Percentiles rank a stretch among this genome's conserved stretches.
Conservation (phyloP, 2,113 vertebrate genomes). For the Stigmatopora nigra region DNA sequence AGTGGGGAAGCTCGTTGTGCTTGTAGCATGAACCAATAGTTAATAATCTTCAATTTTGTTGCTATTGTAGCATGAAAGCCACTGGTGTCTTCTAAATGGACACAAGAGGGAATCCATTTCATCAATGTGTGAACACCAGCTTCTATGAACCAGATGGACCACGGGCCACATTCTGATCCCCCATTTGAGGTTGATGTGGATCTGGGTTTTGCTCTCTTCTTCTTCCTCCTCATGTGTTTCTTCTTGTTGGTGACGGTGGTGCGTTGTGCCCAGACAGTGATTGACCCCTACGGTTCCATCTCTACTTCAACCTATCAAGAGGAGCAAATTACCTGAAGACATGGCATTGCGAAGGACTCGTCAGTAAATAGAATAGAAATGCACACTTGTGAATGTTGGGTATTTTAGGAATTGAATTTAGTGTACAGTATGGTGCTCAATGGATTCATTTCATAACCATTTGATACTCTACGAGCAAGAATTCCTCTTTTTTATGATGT, state of each 20-base stretch:
- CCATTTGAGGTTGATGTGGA: slow-evolving; percentile 71
- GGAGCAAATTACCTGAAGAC: slow-evolving; percentile 69
- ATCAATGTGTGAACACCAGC: not conserved
- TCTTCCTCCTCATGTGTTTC: slow-evolving; percentile 69
- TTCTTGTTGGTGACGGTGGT: slow-evolving; percentile 71
- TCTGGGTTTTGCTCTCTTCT: slow-evolving; percentile 74
- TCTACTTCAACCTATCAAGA: slow-evolving; percentile 76
- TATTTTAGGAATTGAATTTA: not conserved
- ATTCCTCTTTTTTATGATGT: too few species aligned
- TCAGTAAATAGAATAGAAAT: not conserved
- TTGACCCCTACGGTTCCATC: slow-evolving; percentile 74
- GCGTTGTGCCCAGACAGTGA: slow-evolving; percentile 72
- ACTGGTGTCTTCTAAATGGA: slow-evolving; percentile 8
- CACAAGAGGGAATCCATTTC: not conserved
- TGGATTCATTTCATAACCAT: not conserved
- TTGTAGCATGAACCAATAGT: not conserved
- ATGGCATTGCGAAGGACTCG: not conserved
- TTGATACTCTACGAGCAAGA: too few species aligned
- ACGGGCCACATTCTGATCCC: not conserved
- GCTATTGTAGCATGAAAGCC: slow-evolving; percentile 4
- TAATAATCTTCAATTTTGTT: slow-evolving; percentile 2
- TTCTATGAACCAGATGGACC: slow-evolving; percentile 54
- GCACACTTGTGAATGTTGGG: not conserved
- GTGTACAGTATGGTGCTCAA: too few species aligned
- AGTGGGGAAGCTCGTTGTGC: too few species aligned